Percentiles rank a stretch among this genome's conserved stretches.
Conservation (phyloP, 2,888 invertebrate genomes). For the Adineta ricciae region DNA sequence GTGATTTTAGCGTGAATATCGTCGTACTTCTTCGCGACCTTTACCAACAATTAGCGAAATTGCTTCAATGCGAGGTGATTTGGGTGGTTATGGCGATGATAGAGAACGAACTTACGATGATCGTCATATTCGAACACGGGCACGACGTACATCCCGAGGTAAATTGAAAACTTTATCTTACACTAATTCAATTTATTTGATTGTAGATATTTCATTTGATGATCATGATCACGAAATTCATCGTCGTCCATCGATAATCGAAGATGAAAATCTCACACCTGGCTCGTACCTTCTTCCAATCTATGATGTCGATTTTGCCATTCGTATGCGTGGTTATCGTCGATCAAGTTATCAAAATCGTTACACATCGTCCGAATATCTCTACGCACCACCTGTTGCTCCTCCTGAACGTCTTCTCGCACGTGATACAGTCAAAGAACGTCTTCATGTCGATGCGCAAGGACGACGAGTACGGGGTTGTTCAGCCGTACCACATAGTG, state of each 20-base stretch:
- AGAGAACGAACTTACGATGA: background rate
- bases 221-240: conserved; percentile 14
- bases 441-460: conserved; percentile 29
- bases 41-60: background rate
- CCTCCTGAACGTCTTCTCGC: background rate
- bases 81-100: background rate
- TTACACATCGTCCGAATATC: background rate
- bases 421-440: conserved; percentile 26
- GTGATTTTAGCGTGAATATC: background rate
- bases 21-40: background rate
- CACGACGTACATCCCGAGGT: background rate
- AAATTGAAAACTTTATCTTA: no score
- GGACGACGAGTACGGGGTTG: conserved; percentile 26
- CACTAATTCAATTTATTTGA: no score
- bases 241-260: background rate
- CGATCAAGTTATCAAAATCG: conserved; percentile 26
- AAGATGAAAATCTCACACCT: conserved; percentile 29
- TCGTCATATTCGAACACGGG: background rate
- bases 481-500: conserved; percentile 7
- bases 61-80: background rate
- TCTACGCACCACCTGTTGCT: background rate
- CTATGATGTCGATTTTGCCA: conserved; percentile 86
- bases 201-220: background rate
- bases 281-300: conserved; percentile 70
- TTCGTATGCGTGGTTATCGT: conserved; percentile 42